A percentile compares a stretch with the other conserved stretches of the same genome.
phyloP scores from a whole-genome alignment of 1,140 invertebrate species.

The Rhynchophorus ferrugineus region DNA sequence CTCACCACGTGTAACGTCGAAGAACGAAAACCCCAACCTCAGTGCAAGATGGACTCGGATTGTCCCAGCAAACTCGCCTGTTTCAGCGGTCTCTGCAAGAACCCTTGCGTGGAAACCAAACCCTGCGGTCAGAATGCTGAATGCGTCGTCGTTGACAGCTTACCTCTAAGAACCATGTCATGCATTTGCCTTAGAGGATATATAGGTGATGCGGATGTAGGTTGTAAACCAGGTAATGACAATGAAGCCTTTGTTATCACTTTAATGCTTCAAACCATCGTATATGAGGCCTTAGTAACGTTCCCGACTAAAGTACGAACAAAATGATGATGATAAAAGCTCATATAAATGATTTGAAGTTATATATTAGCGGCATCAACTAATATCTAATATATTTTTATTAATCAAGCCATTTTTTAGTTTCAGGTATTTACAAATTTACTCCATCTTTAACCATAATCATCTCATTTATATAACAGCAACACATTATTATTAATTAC shows the following conservation, averaged over 20 bases:
- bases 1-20: conserved; percentile 51
- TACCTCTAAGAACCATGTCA: conserved; percentile 79
- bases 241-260: too few species aligned
- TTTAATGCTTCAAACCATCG: too few species aligned
- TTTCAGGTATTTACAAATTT: conserved; percentile 15
- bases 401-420: conserved; percentile 3
- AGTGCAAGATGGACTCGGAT: conserved; percentile 75
- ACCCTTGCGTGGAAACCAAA: conserved; percentile 70
- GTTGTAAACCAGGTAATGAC: conserved; percentile 63
- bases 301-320: too few species aligned
- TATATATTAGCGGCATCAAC: background rate
- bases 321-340: too few species aligned
- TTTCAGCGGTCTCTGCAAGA: conserved; percentile 68
- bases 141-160: conserved; percentile 74
- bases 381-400: background rate
- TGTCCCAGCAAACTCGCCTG: conserved; percentile 79
- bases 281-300: too few species aligned
- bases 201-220: conserved; percentile 74
- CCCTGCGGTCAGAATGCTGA: conserved; percentile 74
- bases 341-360: too few species aligned
- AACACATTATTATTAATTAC: too few species aligned
- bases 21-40: conserved; percentile 47
- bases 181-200: conserved; percentile 76
- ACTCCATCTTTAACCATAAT: too few species aligned
- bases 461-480: conserved; percentile 24